A percentile compares a stretch with the other conserved stretches of the same genome.
These are phyloP conservation scores for Holothuria glaberrima DNA, from an alignment of 35 echinoderm and acorn worm species.

Conservation along the genomic window DNA sequence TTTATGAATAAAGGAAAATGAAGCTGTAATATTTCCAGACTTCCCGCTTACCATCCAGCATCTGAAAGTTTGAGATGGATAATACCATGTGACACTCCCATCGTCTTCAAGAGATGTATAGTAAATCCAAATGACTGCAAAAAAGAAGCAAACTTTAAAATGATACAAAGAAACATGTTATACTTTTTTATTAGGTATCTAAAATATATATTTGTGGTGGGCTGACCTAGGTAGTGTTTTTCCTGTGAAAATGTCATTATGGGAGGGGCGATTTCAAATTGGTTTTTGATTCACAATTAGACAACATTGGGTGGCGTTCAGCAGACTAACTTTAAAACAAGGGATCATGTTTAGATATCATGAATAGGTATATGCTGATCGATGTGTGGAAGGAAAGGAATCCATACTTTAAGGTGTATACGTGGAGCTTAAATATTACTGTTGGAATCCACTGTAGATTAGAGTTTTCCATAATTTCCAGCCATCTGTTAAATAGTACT, in stretches of 20 bases:
- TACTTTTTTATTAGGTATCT: too few relatives aligned
- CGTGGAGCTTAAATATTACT: constrained; percentile 10
- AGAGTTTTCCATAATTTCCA: background rate
- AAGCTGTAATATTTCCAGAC: too few relatives aligned
- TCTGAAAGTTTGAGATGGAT: too few relatives aligned
- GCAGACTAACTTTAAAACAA: constrained; percentile 8
- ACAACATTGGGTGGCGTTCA: background rate
- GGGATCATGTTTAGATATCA: background rate
- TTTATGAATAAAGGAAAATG: too few relatives aligned
- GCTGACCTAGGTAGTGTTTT: background rate
- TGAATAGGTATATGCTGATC: background rate
- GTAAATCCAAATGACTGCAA: too few relatives aligned
- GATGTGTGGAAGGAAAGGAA: constrained; percentile 17
- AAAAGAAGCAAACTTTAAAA: too few relatives aligned
- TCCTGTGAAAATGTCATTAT: background rate
- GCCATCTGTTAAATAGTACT: background rate
- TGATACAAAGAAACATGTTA: too few relatives aligned
- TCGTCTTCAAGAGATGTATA: too few relatives aligned
- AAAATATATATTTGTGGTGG: too few relatives aligned
- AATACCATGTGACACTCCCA: too few relatives aligned
- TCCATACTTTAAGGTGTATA: background rate
- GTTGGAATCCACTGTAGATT: background rate
- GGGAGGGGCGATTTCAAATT: background rate
- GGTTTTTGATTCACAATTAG: constrained; percentile 5
- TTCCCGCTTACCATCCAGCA: too few relatives aligned